Evolutionary conservation across 2,888 invertebrate species (phyloP).

Genomic region (Drosophila nr. perissopoda): DNA sequence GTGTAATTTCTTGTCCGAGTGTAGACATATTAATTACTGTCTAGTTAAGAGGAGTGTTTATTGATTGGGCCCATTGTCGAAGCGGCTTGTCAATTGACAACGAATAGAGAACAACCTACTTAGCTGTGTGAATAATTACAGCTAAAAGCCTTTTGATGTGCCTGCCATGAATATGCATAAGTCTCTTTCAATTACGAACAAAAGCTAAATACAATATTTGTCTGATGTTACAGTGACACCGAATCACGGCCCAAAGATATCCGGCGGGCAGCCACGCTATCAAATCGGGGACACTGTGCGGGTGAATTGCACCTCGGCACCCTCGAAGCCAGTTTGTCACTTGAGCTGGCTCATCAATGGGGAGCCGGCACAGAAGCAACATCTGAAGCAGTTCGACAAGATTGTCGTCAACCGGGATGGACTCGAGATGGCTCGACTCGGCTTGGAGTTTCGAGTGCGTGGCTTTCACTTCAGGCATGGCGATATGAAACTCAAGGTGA

Average conservation of each 20-base stretch:
- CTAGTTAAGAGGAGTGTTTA: background rate
- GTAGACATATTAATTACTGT: background rate
- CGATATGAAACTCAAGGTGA: conserved; percentile 93
- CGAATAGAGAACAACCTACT: background rate
- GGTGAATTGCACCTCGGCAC: conserved; percentile 94
- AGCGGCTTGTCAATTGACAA: background rate
- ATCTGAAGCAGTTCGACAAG: conserved; percentile 86
- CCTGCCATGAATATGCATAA: conserved; percentile 36
- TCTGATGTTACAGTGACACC: conserved; percentile 88
- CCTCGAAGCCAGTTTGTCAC: conserved; percentile 92
- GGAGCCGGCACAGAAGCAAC: conserved; percentile 88
- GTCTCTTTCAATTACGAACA: conserved; percentile 1
- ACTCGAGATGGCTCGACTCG: conserved; percentile 91
- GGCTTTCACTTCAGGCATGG: conserved; percentile 92
- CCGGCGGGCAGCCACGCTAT: conserved; percentile 92
- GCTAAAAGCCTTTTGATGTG: conserved; percentile 47
- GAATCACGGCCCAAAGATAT: conserved; percentile 91
- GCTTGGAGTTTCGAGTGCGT: conserved; percentile 92
- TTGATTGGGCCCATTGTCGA: background rate
- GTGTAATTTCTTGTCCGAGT: background rate
- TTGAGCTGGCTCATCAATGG: conserved; percentile 95
- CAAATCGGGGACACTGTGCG: conserved; percentile 92
- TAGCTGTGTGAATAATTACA: conserved; percentile 45
- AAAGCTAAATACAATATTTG: background rate
- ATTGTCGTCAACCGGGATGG: conserved; percentile 87